Evolutionary conservation across 2,113 vertebrate genomes (phyloP).

Genomic region (Paramisgurnus dabryanus): DNA sequence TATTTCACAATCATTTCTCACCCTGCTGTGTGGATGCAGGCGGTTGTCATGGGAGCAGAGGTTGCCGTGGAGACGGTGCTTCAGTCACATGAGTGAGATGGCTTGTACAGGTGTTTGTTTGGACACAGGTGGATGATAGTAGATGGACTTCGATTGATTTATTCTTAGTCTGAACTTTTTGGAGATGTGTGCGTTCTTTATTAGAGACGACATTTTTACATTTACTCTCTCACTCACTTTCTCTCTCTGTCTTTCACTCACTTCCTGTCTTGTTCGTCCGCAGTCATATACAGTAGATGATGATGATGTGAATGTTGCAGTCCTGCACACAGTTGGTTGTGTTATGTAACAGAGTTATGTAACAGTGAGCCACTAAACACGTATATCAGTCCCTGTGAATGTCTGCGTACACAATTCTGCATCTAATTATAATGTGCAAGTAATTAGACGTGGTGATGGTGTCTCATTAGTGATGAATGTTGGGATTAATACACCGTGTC

Average conservation of each 20-base stretch:
- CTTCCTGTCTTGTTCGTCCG: neutral
- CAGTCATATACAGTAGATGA: slow-evolving; percentile 13
- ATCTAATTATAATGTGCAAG: neutral
- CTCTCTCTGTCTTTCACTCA: neutral
- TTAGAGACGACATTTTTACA: no score
- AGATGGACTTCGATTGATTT: no score
- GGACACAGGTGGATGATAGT: neutral
- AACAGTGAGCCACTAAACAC: slow-evolving; percentile 27
- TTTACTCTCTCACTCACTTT: neutral
- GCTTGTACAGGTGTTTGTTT: slow-evolving; percentile 25
- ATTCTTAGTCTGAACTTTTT: no score
- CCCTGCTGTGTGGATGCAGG: slow-evolving; percentile 11
- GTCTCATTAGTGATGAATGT: neutral
- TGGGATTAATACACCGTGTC: neutral
- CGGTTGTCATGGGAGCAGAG: slow-evolving; percentile 38
- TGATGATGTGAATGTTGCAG: neutral
- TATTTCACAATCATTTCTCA: slow-evolving; percentile 32
- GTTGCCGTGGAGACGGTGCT: slow-evolving; percentile 28
- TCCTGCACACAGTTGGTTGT: neutral
- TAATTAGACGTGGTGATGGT: neutral
- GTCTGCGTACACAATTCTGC: slow-evolving; percentile 17
- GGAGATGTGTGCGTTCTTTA: no score
- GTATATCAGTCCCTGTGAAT: slow-evolving; percentile 10
- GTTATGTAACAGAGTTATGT: slow-evolving; percentile 20
- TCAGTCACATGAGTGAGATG: neutral